Evolutionary conservation across 53 echinoderm and acorn worm species (phyloP), one percentile per base, ranked within the genome.

Genomic region (Luidia sarsii): DNA sequence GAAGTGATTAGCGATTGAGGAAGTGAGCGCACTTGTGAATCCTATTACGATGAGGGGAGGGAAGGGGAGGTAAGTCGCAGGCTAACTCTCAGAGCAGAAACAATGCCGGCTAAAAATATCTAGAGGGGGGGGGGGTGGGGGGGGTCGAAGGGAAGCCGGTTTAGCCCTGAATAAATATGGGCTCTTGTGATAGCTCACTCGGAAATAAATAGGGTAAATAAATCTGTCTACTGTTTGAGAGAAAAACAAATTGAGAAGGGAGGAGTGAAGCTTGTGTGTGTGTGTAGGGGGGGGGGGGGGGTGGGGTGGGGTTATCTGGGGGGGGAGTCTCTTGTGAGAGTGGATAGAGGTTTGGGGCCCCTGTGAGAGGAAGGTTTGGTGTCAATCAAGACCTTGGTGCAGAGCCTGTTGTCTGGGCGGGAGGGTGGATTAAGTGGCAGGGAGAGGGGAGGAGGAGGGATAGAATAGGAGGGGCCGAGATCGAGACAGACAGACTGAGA

Each of bases 161-260:
- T n/a, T n/a, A n/a, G 34, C 33, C 64, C 45, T 3, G 45, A 48
- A 41, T 45, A 41, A 75, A 45, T 60, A 55, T 14, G 43, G 30
- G 60, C 55, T 18, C 45, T 59, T 60, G n/a, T 30, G 75, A 60
- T 60, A n/a, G 45, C 28, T 75, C 30, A 30, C 39, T 75, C 31
- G 45, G 48, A 75, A 60, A 59, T 59, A 75, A 75, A 7, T 22
- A 46, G 75, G 75, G 41, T 41, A 45, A 75, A 75, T 75, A 75
- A 60, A 75, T 75, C 59, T 21, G 7, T 35, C 56, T 23, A 14
- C 14, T 38, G 54, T 41, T 56, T 38, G 37, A 14, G 24, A 35
- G 23, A 39, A 11, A n/a, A n/a, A n/a, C n/a, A 75, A 57, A 59
- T 75, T 57, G 43, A 14, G 43, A 1, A 30, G 0, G 18, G 59